These are phyloP conservation scores for Heliconius himera DNA, from an alignment of 1,140 invertebrate genomes.

Conservation along the genomic window DNA sequence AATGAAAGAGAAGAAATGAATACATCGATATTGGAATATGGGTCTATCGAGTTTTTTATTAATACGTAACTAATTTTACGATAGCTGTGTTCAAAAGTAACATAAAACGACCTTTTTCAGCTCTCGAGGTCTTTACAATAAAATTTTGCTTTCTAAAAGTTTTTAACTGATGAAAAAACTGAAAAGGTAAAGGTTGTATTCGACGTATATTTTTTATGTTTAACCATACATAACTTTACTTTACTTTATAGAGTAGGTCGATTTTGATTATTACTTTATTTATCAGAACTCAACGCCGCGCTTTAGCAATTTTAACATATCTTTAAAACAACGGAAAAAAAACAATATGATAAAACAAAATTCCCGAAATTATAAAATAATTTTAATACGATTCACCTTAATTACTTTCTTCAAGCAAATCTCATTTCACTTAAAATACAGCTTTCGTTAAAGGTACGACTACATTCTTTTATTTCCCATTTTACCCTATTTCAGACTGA, in stretches of 20 bases:
- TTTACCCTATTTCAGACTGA: not conserved
- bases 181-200: too few relatives aligned
- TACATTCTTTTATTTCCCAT: not conserved
- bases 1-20: slow-evolving; percentile 30
- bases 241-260: too few relatives aligned
- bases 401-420: not conserved
- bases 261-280: too few relatives aligned
- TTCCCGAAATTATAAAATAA: not conserved
- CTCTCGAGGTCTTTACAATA: not conserved
- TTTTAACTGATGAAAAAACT: not conserved
- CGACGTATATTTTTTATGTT: too few relatives aligned
- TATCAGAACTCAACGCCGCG: too few relatives aligned
- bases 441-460: not conserved
- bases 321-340: too few relatives aligned
- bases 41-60: not conserved
- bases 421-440: not conserved
- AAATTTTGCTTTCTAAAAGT: not conserved
- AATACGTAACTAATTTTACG: slow-evolving; percentile 1
- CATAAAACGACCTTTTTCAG: not conserved
- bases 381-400: not conserved
- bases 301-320: too few relatives aligned
- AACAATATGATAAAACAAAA: not conserved
- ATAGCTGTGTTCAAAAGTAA: not conserved
- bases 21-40: slow-evolving; percentile 26
- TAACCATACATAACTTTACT: too few relatives aligned